Base-by-base conservation (phyloP, 2,113 vertebrate species). In the Motacilla tschutschensis region DNA sequence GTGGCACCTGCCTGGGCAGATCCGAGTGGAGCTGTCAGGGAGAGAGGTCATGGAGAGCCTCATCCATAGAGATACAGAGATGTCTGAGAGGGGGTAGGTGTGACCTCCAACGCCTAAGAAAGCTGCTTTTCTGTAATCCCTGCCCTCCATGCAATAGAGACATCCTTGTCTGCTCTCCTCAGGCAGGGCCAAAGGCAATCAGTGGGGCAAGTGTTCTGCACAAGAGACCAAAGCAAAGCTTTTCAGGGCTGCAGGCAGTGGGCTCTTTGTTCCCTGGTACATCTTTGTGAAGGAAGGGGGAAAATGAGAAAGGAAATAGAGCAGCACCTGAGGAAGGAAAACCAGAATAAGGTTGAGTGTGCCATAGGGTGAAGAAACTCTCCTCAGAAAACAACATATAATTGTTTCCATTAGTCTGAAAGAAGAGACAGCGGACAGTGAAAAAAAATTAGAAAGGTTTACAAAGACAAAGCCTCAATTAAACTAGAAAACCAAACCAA, bases 11-110 rank as follows among this genome's bases (percentile, higher is more conserved):
- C 20, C 43, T 43, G 10, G 21, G 29, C 4, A 17, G 38, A 31
- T n/a, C 55, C 2, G 4, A 71, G 33, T 5, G 17, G 46, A 76
- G 38, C 43, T 12, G 5, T 16, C 36, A 38, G 31, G 25, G 38
- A 7, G 10, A 2, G 2, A 13, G 33, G 3, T 10, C 22, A 8
- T 5, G 54, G 55, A 47, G 14, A 10, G 26, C 41, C n/a, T 53
- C 12, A 9, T 19, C 20, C 12, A 0, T 1, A 43, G 15, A 54
- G 10, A 58, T 5, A 36, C 4, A 40, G 2, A 33, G 7, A 6
- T 1, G 4, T 35, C 11, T 46, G 78, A 21, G 21, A 69, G 20
- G 46, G 24, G 5, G 2, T 7, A 5, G 29, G 26, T 14, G n/a
- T 44, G 35, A 57, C 28, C 8, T 43, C 22, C 41, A 20, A 28